phyloP scores from a whole-genome alignment of 2,113 vertebrate genomes.

The Grammomys surdaster region DNA sequence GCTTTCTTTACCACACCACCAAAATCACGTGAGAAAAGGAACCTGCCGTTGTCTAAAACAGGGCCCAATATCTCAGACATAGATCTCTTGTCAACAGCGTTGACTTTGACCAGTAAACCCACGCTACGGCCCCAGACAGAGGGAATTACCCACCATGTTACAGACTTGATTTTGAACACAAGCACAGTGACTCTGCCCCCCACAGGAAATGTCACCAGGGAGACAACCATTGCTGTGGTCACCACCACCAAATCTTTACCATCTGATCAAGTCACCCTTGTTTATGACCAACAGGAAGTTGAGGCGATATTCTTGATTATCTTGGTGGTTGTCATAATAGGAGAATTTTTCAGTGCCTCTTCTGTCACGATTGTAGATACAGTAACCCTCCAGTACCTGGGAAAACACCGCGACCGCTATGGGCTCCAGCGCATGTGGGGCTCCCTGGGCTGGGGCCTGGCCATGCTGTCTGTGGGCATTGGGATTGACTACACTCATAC shows the following conservation, averaged over 20 bases:
- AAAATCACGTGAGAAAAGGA: slow-evolving; percentile 78
- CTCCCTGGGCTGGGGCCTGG: slow-evolving; percentile 97
- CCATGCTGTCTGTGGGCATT: slow-evolving; percentile 97
- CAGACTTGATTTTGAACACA: slow-evolving; percentile 36
- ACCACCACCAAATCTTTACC: slow-evolving; percentile 77
- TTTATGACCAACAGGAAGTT: slow-evolving; percentile 92
- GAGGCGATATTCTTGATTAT: slow-evolving; percentile 96
- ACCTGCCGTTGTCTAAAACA: neutral
- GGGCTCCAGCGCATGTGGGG: slow-evolving; percentile 99
- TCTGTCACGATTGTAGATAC: slow-evolving; percentile 98
- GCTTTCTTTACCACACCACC: neutral
- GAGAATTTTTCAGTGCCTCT: slow-evolving; percentile 98
- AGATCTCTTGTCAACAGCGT: slow-evolving; percentile 50
- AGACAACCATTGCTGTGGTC: slow-evolving; percentile 40
- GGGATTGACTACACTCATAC: slow-evolving; percentile 96
- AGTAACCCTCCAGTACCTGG: slow-evolving; percentile 96
- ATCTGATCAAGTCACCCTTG: slow-evolving; percentile 84
- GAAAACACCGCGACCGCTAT: slow-evolving; percentile 95
- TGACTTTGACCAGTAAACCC: slow-evolving; percentile 43
- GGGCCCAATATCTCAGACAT: slow-evolving; percentile 60
- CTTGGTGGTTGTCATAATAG: slow-evolving; percentile 95
- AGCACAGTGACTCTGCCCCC: slow-evolving; percentile 61
- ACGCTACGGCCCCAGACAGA: slow-evolving; percentile 55
- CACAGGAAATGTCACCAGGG: slow-evolving; percentile 36
- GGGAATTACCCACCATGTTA: slow-evolving; percentile 52